Evolutionary conservation across 2,797 vertebrate genomes (phyloP).

Genomic region (Macropodus opercularis): DNA sequence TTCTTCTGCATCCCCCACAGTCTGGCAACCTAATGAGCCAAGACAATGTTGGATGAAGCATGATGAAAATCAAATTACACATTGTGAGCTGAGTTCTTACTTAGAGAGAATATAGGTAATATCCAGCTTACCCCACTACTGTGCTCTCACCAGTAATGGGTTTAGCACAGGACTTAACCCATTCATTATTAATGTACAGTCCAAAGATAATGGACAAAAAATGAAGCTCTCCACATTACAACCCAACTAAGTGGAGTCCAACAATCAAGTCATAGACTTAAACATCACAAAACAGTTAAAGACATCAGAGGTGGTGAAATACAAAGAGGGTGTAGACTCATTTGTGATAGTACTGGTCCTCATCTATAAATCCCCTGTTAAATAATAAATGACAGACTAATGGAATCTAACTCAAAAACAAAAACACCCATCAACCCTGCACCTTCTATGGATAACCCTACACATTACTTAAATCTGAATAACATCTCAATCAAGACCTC

Average conservation of each 20-base stretch:
- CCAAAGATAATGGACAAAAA: constrained; percentile 78
- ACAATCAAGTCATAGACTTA: constrained; percentile 60
- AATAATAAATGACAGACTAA: constrained; percentile 77
- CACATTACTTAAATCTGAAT: no score
- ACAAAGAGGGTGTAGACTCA: constrained; percentile 52
- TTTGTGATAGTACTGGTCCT: constrained; percentile 64
- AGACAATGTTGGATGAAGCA: no score
- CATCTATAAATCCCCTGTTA: constrained; percentile 73
- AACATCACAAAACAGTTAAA: constrained; percentile 42
- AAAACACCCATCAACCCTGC: constrained; percentile 22
- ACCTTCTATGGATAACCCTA: no score
- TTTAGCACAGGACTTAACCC: constrained; percentile 73
- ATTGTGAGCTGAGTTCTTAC: no score
- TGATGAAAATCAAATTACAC: no score
- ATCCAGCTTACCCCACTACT: constrained; percentile 59
- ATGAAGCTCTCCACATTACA: constrained; percentile 22
- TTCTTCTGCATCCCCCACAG: constrained; percentile 99
- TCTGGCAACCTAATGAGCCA: constrained; percentile 88
- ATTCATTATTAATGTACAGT: constrained; percentile 85
- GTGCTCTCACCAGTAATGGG: constrained; percentile 78
- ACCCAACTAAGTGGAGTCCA: constrained; percentile 58
- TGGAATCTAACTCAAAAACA: constrained; percentile 65
- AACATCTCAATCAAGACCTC: no score
- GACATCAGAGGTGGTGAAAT: constrained; percentile 55
- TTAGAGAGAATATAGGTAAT: no score